Evolutionary conservation across 2,888 invertebrate genomes (phyloP), one percentile per base, ranked within the genome.

Genomic region (Plebejus anna): DNA sequence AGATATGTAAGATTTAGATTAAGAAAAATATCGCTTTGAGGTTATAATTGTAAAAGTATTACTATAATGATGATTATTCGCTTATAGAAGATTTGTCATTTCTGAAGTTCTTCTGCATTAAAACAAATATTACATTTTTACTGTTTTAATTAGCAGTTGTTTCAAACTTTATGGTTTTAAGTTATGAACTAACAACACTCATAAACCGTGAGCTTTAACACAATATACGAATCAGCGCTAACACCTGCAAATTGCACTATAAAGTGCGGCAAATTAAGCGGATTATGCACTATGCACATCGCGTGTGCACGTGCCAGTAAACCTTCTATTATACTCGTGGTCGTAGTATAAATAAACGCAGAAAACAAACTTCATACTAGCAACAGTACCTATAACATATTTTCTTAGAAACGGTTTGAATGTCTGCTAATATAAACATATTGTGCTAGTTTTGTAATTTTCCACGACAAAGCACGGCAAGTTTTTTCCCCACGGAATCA

Each of bases 221-320:
- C 66, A 66, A 66, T 66, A 66, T 66, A 66, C 66, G 66, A 66
- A 66, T 66, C 32, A 36, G 66, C 66, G 66, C 66, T 66, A 66
- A 66, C 66, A 66, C 66, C 66, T 66, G 66, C 66, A 66, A 66
- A 66, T 66, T 66, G 66, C 66, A 66, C 66, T 66, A 66, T 66
- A 66, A 66, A 66, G 66, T 66, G 66, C 66, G 66, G 66, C 66
- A 66, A 66, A 66, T 66, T 66, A 66, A 66, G 66, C 66, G 66
- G 66, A 66, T 66, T 66, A 66, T 66, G 66, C 66, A 66, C 66
- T 66, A 36, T 66, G 66, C 66, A 66, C 66, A 66, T 66, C 66
- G 66, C 66, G 66, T 66, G 66, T 66, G 66, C 13, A 66, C 13
- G 66, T 66, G 66, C 66, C 66, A 36, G 66, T 66, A 66, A 66